phyloP scores from a whole-genome alignment of 2,113 vertebrate species.

The Labrus mixtus region DNA sequence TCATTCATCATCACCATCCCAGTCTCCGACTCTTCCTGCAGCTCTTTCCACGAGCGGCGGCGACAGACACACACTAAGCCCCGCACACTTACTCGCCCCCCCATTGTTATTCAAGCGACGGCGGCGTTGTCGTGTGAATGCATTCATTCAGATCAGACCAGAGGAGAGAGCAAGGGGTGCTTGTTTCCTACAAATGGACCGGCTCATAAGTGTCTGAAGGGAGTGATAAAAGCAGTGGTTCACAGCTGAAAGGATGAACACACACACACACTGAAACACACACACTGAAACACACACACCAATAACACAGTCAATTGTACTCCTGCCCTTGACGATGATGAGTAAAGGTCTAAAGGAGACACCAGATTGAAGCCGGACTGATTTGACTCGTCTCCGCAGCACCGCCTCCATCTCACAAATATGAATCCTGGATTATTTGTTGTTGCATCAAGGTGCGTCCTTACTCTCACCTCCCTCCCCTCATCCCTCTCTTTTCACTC shows the following conservation, averaged over 20 bases:
- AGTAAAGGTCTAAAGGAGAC: conserved; percentile 50
- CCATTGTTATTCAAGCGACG: conserved; percentile 67
- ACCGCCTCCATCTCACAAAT: conserved; percentile 41
- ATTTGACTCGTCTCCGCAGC: conserved; percentile 27
- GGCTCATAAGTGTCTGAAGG: conserved; percentile 49
- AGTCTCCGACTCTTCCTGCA: neutral
- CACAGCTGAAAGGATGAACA: conserved; percentile 44
- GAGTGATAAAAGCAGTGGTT: conserved; percentile 68
- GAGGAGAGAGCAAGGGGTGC: conserved; percentile 51
- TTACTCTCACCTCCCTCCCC: too few relatives aligned
- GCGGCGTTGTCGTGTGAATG: conserved; percentile 54
- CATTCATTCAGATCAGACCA: conserved; percentile 63
- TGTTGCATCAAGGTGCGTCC: conserved; percentile 14
- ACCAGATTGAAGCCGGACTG: conserved; percentile 51
- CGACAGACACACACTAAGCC: neutral
- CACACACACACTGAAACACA: neutral
- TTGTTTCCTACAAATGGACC: conserved; percentile 68
- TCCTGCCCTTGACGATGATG: conserved; percentile 69
- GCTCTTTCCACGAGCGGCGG: too few relatives aligned
- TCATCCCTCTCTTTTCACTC: too few relatives aligned
- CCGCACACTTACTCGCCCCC: conserved; percentile 33
- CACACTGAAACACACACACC: neutral
- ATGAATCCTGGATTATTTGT: conserved; percentile 35
- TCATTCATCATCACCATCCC: neutral
- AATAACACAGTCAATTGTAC: conserved; percentile 51